Base-by-base conservation (phyloP, 2,888 invertebrate species). In the Aethes cnicana region DNA sequence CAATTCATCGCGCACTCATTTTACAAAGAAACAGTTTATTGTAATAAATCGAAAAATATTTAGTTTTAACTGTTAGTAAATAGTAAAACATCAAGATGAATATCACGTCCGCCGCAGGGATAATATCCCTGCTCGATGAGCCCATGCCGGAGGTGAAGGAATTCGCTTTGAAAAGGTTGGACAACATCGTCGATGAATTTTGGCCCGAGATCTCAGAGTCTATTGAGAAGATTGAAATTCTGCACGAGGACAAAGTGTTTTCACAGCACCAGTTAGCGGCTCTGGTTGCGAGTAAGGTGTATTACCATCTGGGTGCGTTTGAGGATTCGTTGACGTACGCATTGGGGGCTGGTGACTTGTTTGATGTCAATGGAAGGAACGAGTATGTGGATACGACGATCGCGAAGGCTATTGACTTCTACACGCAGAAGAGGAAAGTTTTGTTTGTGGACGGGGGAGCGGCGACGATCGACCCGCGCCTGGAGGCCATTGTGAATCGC, bases 141-240 rank as follows among this genome's bases (percentile, higher is more conserved):
- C 95, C 96, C 43, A 95, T 96, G 91, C 93, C 96, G 8, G 97
- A 98, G 84, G 91, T 98, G 53, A 97, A 98, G 87, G 94, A 96
- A 17, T 98, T 98, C 79, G 98, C 98, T 9, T 84, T 99, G 67
- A 95, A 95, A 72, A 97, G 98, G 77, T 91, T 99, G 67, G 96
- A 98, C 84, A 92, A 93, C 72, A 96, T 99, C 69, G 98, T 98
- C 1, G 97, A 98, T 81, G 96, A 97, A 77, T 99, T 99, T 88
- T 99, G 98, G 98, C 97, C 98, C 5, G 98, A 99, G 90, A 98
- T 99, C 66, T 98, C 98, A 0, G 98, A 99, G 84, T 96, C 98
- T 8, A 97, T 99, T 66, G 96, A 96, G 72, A 98, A 98, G 89
- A 98, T 99, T 70, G 99, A 99, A 90, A 96, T 97, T 77, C 91